A percentile compares a stretch with the other conserved stretches of the same genome.
Evolutionary conservation across 1,140 invertebrate genomes (phyloP).

Genomic region (Penaeus chinensis): DNA sequence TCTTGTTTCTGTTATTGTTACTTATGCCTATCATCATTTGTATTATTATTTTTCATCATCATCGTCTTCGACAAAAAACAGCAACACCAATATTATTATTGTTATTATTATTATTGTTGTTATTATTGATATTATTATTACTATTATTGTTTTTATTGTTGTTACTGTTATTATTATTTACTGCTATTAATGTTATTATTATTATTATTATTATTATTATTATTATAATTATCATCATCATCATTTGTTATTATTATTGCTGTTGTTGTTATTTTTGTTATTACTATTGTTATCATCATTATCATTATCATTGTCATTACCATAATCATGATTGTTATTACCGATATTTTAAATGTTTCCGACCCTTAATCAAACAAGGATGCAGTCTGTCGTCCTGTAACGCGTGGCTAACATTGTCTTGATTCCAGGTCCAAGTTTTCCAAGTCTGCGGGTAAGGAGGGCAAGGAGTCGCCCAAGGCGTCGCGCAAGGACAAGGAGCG

Average conservation of each 20-base stretch:
- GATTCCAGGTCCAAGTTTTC: slow-evolving; percentile 62
- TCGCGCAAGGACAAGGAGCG: slow-evolving; percentile 58
- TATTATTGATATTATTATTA: slow-evolving; percentile 2
- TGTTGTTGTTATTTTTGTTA: neutral
- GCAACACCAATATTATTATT: neutral
- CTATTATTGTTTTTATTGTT: neutral
- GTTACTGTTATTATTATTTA: neutral
- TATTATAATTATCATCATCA: neutral
- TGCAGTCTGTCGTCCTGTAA: no score
- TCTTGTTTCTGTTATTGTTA: no score
- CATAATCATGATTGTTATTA: neutral
- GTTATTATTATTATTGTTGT: neutral
- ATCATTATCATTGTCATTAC: neutral
- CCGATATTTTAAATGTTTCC: neutral
- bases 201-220: neutral
- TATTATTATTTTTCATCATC: no score
- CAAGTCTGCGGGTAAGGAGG: slow-evolving; percentile 57
- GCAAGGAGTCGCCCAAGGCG: slow-evolving; percentile 62
- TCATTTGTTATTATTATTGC: neutral
- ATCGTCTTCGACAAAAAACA: no score
- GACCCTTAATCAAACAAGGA: no score
- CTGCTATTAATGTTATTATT: neutral
- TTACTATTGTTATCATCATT: neutral
- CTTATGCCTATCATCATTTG: no score
- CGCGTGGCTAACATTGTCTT: neutral